A percentile compares a stretch with the other conserved stretches of the same genome.
Evolutionary conservation across 1,140 invertebrate genomes (phyloP).

Genomic region (Latrodectus geometricus): DNA sequence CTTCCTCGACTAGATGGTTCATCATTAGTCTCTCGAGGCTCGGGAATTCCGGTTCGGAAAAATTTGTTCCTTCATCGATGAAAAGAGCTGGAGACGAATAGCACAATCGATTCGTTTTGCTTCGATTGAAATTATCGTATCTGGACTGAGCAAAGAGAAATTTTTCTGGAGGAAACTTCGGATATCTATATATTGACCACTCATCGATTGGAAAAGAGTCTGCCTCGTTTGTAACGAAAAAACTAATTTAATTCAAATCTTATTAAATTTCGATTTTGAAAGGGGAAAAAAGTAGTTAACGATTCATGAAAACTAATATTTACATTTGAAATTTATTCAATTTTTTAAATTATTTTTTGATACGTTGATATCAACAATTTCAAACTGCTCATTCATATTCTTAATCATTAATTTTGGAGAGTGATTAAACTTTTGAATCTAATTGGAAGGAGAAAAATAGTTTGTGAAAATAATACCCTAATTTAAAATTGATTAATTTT

Average conservation of each 20-base stretch:
- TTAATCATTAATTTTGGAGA: no score
- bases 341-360: not conserved
- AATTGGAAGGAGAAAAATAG: no score
- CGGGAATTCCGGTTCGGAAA: not conserved
- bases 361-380: no score
- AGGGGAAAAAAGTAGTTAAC: not conserved
- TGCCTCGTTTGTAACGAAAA: not conserved
- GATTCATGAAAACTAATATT: not conserved
- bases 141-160: not conserved
- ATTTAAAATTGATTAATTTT: no score
- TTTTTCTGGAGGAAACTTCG: not conserved
- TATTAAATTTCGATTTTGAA: not conserved
- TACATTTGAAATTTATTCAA: not conserved
- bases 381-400: no score
- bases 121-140: slow-evolving; percentile 22
- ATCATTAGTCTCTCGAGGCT: not conserved
- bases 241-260: slow-evolving; percentile 4
- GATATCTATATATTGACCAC: not conserved
- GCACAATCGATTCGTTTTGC: not conserved
- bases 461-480: no score
- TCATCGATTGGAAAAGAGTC: not conserved
- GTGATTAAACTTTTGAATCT: no score
- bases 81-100: not conserved
- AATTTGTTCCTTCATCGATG: not conserved
- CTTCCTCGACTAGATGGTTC: slow-evolving; percentile 8